Base-by-base conservation (phyloP, 2,888 invertebrate genomes). In the Luperina testacea region DNA sequence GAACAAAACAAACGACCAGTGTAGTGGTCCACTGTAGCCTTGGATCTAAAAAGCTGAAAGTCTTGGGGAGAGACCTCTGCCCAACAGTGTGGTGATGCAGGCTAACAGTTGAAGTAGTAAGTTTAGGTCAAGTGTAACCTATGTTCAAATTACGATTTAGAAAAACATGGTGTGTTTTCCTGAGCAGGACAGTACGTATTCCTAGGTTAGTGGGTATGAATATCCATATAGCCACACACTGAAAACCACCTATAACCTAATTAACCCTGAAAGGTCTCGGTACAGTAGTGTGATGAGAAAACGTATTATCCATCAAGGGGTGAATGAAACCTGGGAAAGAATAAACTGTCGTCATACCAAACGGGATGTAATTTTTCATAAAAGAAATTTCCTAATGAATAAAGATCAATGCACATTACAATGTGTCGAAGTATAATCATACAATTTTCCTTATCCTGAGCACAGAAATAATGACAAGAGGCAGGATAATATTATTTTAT, bases 401-500 rank as follows among this genome's bases (percentile, higher is more conserved):
- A 75, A 59, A 77, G 63, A 71, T 64, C 27, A 64, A 27, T 61
- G 32, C 13, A 27, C 42, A 86, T 86, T 76, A 72, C 67, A 86
- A 74, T 71, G 64, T 77, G 68, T 77, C 76, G 45, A 83, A 84
- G 77, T 79, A 78, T 77, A 84, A 78, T 81, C 78, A 70, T 69
- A 81, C 75, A 87, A 77, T 84, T 87, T 84, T 42, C 72, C 74
- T 85, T 73, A 87, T 78, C 77, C 75, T 45, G 67, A 69, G 63
- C 20, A 38, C 78, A 74, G 68, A 71, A 80, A 77, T 87, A 80
- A 85, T 82, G 77, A 84, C 71, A 75, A 68, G 69, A 79, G 75
- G 53, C 72, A 74, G 79, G 75, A 80, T 81, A 85, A 86, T 85
- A 88, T 88, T 88, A 89, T 90, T 90, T 89, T 83, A 84, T 76